Evolutionary conservation across 1,140 invertebrate genomes (phyloP), one percentile per base, ranked within the genome.

Genomic region (Steinernema feltiae): DNA sequence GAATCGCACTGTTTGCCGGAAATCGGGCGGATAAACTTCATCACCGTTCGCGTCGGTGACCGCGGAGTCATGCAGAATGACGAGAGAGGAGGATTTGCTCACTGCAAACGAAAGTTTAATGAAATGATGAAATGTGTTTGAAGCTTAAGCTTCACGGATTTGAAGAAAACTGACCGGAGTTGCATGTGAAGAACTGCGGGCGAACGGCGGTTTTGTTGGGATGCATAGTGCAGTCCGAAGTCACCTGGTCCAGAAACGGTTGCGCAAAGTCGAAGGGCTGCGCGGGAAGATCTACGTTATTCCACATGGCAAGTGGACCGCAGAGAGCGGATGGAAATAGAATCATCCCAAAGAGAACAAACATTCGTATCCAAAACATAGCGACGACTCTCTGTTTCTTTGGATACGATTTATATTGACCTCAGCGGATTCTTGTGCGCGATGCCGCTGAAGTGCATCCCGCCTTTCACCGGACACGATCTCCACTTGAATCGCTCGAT

Each of bases 21-120:
- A 71, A 7, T 72, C 53, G 27, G 74, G 27, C 0, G 78, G 78
- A 32, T 74, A 79, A 3, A 48, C 32, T 30, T 79, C 78, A 35
- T 79, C 76, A 48, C 78, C 78, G 24, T 48, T 71, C 0, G 41
- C 46, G 53, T 79, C 78, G 0, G 78, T 79, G 17, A 79, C 31
- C 1, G 78, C 78, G 17, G 71, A 76, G 7, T 70, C 76, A 31
- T 79, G 76, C 70, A 79, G 78, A 21, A 41, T 18, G 7, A 41
- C 7, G 18, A 41, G 18, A 41, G 35, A n/a, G n/a, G n/a, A n/a
- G n/a, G n/a, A n/a, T n/a, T n/a, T n/a, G n/a, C n/a, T n/a, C n/a
- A n/a, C n/a, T n/a, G n/a, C n/a, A n/a, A n/a, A n/a, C n/a, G n/a
- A n/a, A n/a, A n/a, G n/a, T n/a, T n/a, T n/a, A n/a, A n/a, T n/a